Conservation (phyloP, 2,888 invertebrate species). For the Pandemis cinnamomeana region DNA sequence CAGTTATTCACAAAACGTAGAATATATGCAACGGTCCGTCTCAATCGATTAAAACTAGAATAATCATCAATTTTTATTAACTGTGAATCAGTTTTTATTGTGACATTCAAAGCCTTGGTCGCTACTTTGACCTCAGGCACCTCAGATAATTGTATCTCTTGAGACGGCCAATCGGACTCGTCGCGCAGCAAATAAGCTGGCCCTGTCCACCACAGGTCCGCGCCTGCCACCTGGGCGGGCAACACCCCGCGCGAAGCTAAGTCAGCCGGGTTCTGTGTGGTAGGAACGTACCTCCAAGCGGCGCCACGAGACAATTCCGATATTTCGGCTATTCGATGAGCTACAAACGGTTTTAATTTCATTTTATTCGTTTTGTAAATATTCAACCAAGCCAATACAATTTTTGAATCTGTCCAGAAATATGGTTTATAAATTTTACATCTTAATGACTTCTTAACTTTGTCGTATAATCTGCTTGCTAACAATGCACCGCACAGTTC, state of each 20-base stretch:
- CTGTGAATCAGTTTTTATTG: too few relatives aligned
- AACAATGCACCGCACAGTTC: too few relatives aligned
- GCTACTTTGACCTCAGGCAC: slow-evolving; percentile 16
- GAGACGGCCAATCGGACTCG: slow-evolving; percentile 17
- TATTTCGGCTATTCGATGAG: slow-evolving; percentile 43
- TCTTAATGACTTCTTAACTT: too few relatives aligned
- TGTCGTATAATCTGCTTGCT: too few relatives aligned
- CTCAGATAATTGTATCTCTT: neutral
- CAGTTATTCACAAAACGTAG: slow-evolving; percentile 8
- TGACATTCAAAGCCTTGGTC: neutral
- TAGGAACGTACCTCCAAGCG: slow-evolving; percentile 32
- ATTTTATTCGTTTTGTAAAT: slow-evolving; percentile 17
- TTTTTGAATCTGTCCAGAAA: slow-evolving; percentile 43
- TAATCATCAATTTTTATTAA: slow-evolving; percentile 27
- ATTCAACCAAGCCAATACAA: slow-evolving; percentile 42
- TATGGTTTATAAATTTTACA: too few relatives aligned
- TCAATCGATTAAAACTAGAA: slow-evolving; percentile 30
- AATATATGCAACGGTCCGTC: slow-evolving; percentile 36
- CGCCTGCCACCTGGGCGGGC: neutral
- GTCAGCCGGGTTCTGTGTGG: slow-evolving; percentile 38
- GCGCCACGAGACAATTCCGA: slow-evolving; percentile 32
- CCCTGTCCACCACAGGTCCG: slow-evolving; percentile 26
- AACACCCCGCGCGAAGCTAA: slow-evolving; percentile 37
- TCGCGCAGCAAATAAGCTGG: neutral
- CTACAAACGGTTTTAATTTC: slow-evolving; percentile 44